Evolutionary conservation across 2,113 vertebrate genomes (phyloP), one percentile per base, ranked within the genome.

Genomic region (Crypturellus undulatus): DNA sequence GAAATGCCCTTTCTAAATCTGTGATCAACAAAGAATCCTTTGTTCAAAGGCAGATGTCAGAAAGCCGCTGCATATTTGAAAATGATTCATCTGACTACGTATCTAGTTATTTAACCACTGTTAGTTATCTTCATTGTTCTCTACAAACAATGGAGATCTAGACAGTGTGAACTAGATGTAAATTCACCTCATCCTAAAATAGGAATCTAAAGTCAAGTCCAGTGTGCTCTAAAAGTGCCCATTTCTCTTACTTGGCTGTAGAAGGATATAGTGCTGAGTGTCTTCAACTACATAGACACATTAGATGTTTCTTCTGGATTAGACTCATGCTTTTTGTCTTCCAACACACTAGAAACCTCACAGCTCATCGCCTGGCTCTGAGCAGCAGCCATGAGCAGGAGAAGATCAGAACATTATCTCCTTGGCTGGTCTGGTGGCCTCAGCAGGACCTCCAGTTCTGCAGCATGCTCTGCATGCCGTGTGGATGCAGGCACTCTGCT

Each of bases 381-480:
- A 60, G 56, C n/a, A 40, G 30, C 43, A 87, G 14, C 60, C 24
- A 42, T 12, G 40, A 42, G 40, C 40, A 42, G 40, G 40, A 42
- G 40, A 43, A 82, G n/a, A 70, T 62, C 45, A 51, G 59, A 78
- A 22, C 45, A 12, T 5, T 6, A 11, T 34, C 11, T 81, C 77
- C 28, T 18, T 45, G 24, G 12, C 43, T 1, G 0, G 6, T 11
- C 38, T 58, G 22, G 1, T 28, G 60, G 22, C 19, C 14, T 16
- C 47, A 92, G 49, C 71, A 88, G 70, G 60, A 40, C 45, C 24
- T 84, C 25, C 54, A 34, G 42, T 52, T 42, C 78, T 47, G 42
- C 0, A 0, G 7, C n/a, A 12, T 38, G 67, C 58, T 51, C 38
- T 19, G 14, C 3, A 2, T 17, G 40, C 40, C n/a, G 2, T 51